A percentile compares a stretch with the other conserved stretches of the same genome.
Conservation (phyloP, 2,797 vertebrate genomes). For the Enoplosus armatus region DNA sequence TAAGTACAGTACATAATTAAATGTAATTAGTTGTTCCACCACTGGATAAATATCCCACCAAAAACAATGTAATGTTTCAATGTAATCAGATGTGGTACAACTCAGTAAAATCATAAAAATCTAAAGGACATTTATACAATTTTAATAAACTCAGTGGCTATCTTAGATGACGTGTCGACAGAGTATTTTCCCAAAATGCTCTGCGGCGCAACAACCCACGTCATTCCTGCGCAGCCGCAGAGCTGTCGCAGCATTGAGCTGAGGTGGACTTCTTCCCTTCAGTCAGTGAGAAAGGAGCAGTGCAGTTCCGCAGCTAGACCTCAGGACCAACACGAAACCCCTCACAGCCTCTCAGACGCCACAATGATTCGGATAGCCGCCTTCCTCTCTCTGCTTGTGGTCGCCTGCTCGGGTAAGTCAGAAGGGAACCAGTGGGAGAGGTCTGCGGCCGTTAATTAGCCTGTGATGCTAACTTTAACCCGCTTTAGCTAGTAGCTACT, state of each 20-base stretch:
- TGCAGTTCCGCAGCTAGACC: background rate
- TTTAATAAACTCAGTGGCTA: too few relatives aligned
- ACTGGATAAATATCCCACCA: background rate
- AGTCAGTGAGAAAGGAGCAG: slow-evolving; percentile 2
- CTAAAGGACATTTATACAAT: background rate
- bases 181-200: slow-evolving; percentile 64
- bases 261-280: slow-evolving; percentile 77
- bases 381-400: slow-evolving; percentile 73
- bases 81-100: too few relatives aligned
- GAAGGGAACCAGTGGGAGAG: background rate
- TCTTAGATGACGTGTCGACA: slow-evolving; percentile 75
- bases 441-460: background rate
- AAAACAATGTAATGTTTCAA: too few relatives aligned
- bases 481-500: slow-evolving; percentile 7
- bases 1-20: background rate
- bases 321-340: background rate
- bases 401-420: slow-evolving; percentile 77
- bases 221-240: slow-evolving; percentile 70
- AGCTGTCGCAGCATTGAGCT: slow-evolving; percentile 43
- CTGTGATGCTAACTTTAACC: slow-evolving; percentile 43
- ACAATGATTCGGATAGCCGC: slow-evolving; percentile 77
- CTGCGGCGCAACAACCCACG: slow-evolving; percentile 53
- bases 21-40: background rate
- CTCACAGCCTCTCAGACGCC: background rate
- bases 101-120: background rate